Evolutionary conservation across 2,888 invertebrate species (phyloP), one percentile per base, ranked within the genome.

Genomic region (Amaurobius ferox): DNA sequence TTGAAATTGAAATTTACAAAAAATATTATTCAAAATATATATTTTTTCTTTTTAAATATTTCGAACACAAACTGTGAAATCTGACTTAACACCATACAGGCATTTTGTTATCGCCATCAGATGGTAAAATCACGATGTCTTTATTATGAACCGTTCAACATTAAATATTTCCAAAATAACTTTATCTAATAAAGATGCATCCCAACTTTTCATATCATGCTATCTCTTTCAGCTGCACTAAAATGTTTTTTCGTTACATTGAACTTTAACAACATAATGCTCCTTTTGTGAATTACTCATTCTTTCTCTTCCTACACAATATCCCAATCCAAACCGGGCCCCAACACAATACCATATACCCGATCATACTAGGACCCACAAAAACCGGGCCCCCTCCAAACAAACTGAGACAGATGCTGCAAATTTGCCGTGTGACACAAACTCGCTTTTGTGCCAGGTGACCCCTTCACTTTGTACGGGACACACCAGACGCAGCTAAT

Each of bases 401-500:
- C 55, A 55, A 55, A 55, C 55, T 55, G 55, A 55, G 55, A 55
- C 55, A 55, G 55, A 55, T 55, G 55, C 55, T 55, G 55, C 23
- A 55, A 55, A 55, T 23, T 55, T 55, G 55, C 55, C 55, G 55
- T 23, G 55, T 55, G 55, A 55, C 55, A 55, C 55, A 23, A 55
- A 55, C 55, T 55, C 16, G 55, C 55, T 23, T 55, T 55, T 55
- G 55, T 55, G 55, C 55, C 55, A 55, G 55, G 55, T 55, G 55
- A 55, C 55, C 55, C 55, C 55, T n/a, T 76, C 66, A 76, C 30
- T 76, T 76, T 48, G 77, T 67, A 71, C 29, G 44, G 62, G 72
- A 72, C 71, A 79, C 71, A 16, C 48, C 79, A 72, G 64, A 79
- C 79, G 71, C 29, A 35, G 26, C 55, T 26, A 78, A 62, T 30